These are phyloP conservation scores for Tineola bisselliella DNA, from an alignment of 2,888 invertebrate genomes.

Conservation along the genomic window DNA sequence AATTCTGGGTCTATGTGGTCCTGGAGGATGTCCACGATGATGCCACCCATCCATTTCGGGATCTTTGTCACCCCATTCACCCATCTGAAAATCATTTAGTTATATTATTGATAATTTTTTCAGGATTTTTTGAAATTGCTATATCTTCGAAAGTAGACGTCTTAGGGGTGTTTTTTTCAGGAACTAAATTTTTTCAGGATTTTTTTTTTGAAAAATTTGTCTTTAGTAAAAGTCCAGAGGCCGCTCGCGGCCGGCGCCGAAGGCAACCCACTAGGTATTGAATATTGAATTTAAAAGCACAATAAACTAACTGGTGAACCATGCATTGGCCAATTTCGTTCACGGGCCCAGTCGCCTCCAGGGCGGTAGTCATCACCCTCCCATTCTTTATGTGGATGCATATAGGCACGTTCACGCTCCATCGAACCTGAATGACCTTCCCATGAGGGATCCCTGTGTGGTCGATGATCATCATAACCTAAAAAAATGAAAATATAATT, in stretches of 20 bases:
- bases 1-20: conserved; percentile 40
- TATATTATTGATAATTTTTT: too few relatives aligned
- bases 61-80: conserved; percentile 63
- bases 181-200: too few relatives aligned
- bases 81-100: conserved; percentile 34
- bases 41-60: conserved; percentile 59
- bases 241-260: too few relatives aligned
- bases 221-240: too few relatives aligned
- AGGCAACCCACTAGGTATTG: conserved; percentile 9
- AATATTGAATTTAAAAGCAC: neutral
- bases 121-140: too few relatives aligned
- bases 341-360: conserved; percentile 58
- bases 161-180: too few relatives aligned
- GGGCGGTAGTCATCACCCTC: conserved; percentile 66
- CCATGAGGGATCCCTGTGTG: conserved; percentile 66
- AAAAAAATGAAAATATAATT: conserved; percentile 18
- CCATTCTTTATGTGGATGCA: conserved; percentile 63
- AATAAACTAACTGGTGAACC: conserved; percentile 44
- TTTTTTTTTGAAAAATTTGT: too few relatives aligned
- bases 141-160: too few relatives aligned
- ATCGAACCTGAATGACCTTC: conserved; percentile 59
- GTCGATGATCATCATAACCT: conserved; percentile 62
- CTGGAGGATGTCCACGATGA: conserved; percentile 54
- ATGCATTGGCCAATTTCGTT: conserved; percentile 58
- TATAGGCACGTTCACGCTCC: conserved; percentile 55